Evolutionary conservation across 2,797 vertebrate species (phyloP).

Genomic region (Melanotaenia nigrans): DNA sequence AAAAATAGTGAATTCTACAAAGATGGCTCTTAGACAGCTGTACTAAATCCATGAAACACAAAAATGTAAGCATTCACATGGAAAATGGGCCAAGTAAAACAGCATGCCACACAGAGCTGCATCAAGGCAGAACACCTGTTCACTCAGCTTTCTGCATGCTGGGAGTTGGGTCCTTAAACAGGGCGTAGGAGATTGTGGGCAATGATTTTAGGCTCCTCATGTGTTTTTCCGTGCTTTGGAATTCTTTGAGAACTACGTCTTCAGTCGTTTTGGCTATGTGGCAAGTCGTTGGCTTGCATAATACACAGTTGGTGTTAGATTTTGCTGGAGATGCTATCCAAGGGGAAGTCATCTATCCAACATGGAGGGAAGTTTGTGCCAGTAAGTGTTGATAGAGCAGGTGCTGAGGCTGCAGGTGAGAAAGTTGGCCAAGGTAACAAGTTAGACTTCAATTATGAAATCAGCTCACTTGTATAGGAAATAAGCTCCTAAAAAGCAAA

Average conservation of each 20-base stretch:
- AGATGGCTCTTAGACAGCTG: constrained; percentile 29
- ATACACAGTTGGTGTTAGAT: constrained; percentile 12
- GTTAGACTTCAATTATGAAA: constrained; percentile 34
- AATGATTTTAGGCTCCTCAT: background rate
- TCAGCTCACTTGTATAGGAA: constrained; percentile 30
- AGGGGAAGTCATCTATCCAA: constrained; percentile 28
- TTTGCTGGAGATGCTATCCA: constrained; percentile 21
- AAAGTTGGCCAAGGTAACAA: constrained; percentile 29
- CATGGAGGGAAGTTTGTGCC: constrained; percentile 22
- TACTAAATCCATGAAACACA: constrained; percentile 32
- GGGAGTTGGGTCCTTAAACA: constrained; percentile 11
- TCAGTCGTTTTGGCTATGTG: constrained; percentile 14
- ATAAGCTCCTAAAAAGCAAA: constrained; percentile 1
- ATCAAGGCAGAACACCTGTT: constrained; percentile 43
- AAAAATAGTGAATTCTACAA: constrained; percentile 31
- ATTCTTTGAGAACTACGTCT: constrained; percentile 7
- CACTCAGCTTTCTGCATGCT: constrained; percentile 36
- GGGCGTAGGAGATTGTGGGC: constrained; percentile 5
- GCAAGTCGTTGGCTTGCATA: constrained; percentile 15
- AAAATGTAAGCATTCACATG: constrained; percentile 16
- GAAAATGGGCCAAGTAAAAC: constrained; percentile 39
- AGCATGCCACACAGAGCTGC: constrained; percentile 26
- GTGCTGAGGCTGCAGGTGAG: constrained; percentile 60
- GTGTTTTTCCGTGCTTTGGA: constrained; percentile 9
- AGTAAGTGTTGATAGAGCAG: constrained; percentile 47